Percentiles rank a stretch among this genome's conserved stretches.
Evolutionary conservation across 2,888 invertebrate species (phyloP).

Genomic region (Ectropis crepuscularia): DNA sequence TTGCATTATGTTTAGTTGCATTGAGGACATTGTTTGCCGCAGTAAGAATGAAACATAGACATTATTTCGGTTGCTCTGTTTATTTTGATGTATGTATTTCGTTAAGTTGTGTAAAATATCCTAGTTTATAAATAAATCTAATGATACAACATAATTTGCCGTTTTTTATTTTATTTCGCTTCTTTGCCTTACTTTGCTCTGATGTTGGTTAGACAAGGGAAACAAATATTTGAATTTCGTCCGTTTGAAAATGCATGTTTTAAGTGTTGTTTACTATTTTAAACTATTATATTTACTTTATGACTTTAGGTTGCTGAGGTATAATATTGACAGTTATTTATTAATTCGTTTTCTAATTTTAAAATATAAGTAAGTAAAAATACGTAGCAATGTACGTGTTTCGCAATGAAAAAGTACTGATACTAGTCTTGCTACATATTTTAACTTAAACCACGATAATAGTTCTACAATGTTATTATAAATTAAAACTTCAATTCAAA

Average conservation of each 20-base stretch:
- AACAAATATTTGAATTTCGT: background rate
- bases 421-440: too few relatives aligned
- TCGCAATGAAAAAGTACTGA: too few relatives aligned
- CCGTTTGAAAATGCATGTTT: background rate
- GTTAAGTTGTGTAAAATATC: conserved; percentile 84
- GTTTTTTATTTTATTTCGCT: conserved; percentile 67
- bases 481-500: conserved; percentile 16
- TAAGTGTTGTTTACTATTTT: background rate
- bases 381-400: too few relatives aligned
- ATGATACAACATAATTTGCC: conserved; percentile 73
- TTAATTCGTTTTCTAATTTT: too few relatives aligned
- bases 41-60: conserved; percentile 64
- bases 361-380: too few relatives aligned
- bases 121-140: conserved; percentile 82
- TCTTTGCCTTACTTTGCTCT: conserved; percentile 40
- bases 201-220: background rate
- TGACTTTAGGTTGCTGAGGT: too few relatives aligned
- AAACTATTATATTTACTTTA: too few relatives aligned
- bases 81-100: conserved; percentile 83
- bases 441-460: too few relatives aligned
- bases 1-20: conserved; percentile 31
- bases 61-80: conserved; percentile 78
- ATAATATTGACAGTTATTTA: too few relatives aligned
- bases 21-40: conserved; percentile 53
- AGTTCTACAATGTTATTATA: background rate